Evolutionary conservation across 2,797 vertebrate genomes (phyloP), one percentile per base, ranked within the genome.

Genomic region (Schizopygopsis pylzovi): DNA sequence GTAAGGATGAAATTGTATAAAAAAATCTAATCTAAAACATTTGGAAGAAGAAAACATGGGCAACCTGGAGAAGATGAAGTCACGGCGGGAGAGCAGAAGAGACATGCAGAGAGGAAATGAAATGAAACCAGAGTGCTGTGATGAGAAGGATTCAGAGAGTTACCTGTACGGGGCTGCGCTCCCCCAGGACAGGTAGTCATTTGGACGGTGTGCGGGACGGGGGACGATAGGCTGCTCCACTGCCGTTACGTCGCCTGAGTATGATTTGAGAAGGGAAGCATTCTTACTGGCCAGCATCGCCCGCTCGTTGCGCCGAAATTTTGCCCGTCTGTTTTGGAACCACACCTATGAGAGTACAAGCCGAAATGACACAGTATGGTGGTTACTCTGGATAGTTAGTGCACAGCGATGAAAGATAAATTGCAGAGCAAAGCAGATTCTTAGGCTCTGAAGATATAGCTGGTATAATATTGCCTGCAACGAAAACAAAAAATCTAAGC

Each of bases 211-310:
- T 1, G 98, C 98, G 0, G 98, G 98, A 0, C 98, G 96, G 1
- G 98, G 97, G 18, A 98, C 97, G 5, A 99, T 99, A 3, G 98
- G 98, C 94, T 99, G 98, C 93, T 99, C 98, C 95, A 99, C 97
- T 0, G 98, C 98, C 0, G 97, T 97, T 90, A 98, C 95, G 0
- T 99, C 98, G 87, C 98, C 98, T 22, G 97, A 97, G 95, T 98
- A 99, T 10, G 98, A 98, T 87, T 99, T 99, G 91, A 99, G 97
- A 81, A 99, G 97, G 10, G 98, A 98, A 84, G 97, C 98, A 0
- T 99, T 99, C 91, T 99, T 99, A 93, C 97, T 99, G 93, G 98
- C 98, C 94, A 99, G 95, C 98, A 99, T 97, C 84, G 98, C 97
- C 80, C 98, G 94, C 94, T 99, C 98, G 0, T 99, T 99, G 89